Conservation (phyloP, 1,140 invertebrate genomes). For the Zaprionus lachaisei region DNA sequence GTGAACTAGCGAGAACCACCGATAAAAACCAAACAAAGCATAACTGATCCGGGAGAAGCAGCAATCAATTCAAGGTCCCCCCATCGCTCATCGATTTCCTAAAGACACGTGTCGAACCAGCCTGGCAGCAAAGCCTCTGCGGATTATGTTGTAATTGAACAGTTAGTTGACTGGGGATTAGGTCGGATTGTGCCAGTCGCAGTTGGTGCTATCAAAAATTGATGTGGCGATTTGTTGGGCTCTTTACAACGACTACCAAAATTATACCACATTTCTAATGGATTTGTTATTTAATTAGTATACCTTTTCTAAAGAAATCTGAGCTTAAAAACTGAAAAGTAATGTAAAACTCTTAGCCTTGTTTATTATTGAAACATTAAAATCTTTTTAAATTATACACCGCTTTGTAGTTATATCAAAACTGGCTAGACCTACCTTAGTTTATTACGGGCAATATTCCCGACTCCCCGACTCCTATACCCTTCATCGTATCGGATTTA, state of each 20-base stretch:
- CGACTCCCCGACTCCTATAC: background rate
- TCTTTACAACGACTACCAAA: background rate
- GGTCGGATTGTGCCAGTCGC: background rate
- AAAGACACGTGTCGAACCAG: slow-evolving; percentile 23
- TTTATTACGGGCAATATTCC: background rate
- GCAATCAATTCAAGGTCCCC: slow-evolving; percentile 32
- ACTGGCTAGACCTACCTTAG: background rate
- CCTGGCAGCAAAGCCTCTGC: background rate
- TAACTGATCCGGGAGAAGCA: slow-evolving; percentile 11
- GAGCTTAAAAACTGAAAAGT: too few relatives aligned
- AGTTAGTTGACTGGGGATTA: slow-evolving; percentile 13
- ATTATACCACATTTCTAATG: too few relatives aligned
- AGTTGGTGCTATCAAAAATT: background rate
- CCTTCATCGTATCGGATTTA: background rate
- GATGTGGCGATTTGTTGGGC: background rate
- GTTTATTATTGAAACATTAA: too few relatives aligned
- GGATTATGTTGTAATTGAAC: slow-evolving; percentile 20
- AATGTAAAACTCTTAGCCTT: too few relatives aligned
- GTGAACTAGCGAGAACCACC: background rate
- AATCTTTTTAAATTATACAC: too few relatives aligned
- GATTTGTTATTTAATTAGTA: too few relatives aligned
- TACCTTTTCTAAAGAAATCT: too few relatives aligned
- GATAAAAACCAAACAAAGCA: slow-evolving; percentile 12
- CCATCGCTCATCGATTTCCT: slow-evolving; percentile 30
- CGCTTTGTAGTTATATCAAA: too few relatives aligned